A percentile compares a stretch with the other conserved stretches of the same genome.
Evolutionary conservation across 2,797 vertebrate genomes (phyloP).

Genomic region (Margarornis squamiger): DNA sequence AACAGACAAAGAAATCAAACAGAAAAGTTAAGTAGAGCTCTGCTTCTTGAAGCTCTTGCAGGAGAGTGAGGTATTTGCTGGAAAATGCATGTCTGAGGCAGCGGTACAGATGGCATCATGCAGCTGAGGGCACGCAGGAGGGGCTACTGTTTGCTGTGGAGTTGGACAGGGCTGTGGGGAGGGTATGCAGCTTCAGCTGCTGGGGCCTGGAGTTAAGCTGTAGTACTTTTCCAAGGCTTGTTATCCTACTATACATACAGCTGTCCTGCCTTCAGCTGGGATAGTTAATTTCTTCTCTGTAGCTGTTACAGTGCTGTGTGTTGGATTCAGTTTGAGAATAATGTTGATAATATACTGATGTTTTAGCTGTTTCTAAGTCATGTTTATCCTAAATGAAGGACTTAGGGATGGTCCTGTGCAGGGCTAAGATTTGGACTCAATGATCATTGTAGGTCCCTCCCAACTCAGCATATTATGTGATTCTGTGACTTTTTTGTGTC

Average conservation of each 20-base stretch:
- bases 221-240: neutral
- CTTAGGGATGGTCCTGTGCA: neutral
- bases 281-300: neutral
- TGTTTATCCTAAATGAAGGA: neutral
- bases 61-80: neutral
- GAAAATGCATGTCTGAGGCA: neutral
- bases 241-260: neutral
- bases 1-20: neutral
- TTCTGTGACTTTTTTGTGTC: neutral
- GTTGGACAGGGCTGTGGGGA: neutral
- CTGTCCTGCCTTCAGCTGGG: neutral
- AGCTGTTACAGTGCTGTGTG: neutral
- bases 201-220: neutral
- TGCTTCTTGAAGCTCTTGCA: fast-evolving
- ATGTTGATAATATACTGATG: neutral
- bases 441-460: neutral
- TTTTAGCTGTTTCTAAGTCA: neutral
- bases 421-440: neutral
- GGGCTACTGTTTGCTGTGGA: too few relatives aligned
- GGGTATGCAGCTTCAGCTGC: neutral
- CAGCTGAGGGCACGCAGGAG: neutral
- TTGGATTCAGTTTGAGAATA: neutral
- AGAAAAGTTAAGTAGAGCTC: neutral
- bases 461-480: neutral
- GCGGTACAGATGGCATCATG: neutral